Percentiles rank a stretch among this genome's conserved stretches.
These are phyloP conservation scores for Sympetrum striolatum DNA, from an alignment of 2,888 invertebrate species.

Conservation along the genomic window DNA sequence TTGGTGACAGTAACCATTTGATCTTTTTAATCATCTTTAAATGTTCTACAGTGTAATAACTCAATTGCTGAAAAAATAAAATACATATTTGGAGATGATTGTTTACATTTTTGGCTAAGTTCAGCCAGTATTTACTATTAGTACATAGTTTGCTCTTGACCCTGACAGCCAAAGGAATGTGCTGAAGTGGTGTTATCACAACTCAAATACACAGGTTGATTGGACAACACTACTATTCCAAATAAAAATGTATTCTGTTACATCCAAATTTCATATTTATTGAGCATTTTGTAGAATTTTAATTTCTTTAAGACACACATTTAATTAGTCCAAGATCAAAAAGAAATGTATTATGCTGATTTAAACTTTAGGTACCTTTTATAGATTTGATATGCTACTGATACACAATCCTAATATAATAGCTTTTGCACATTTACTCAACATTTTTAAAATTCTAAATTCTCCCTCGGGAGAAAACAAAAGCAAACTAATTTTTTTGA, in stretches of 20 bases:
- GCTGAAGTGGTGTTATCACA: neutral
- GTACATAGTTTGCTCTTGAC: neutral
- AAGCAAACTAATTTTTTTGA: neutral
- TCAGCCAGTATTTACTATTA: neutral
- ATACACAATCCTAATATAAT: neutral
- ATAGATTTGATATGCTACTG: neutral
- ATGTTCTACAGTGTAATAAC: conserved; percentile 35
- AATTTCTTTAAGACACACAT: neutral
- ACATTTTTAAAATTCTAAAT: neutral
- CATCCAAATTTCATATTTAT: neutral
- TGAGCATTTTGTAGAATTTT: neutral
- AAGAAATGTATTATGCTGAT: neutral
- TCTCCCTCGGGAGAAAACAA: neutral
- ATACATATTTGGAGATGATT: conserved; percentile 16
- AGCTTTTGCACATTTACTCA: neutral
- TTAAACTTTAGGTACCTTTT: neutral
- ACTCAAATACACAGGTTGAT: no score
- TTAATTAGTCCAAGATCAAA: neutral
- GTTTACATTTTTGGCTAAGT: conserved; percentile 6
- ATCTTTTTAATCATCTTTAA: conserved; percentile 38
- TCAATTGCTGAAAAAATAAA: neutral
- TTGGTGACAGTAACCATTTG: neutral
- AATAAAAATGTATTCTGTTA: no score
- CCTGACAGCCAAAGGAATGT: neutral
- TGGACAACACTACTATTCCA: no score